Base-by-base conservation (phyloP, 2,113 vertebrate genomes). In the Agelaius phoeniceus region DNA sequence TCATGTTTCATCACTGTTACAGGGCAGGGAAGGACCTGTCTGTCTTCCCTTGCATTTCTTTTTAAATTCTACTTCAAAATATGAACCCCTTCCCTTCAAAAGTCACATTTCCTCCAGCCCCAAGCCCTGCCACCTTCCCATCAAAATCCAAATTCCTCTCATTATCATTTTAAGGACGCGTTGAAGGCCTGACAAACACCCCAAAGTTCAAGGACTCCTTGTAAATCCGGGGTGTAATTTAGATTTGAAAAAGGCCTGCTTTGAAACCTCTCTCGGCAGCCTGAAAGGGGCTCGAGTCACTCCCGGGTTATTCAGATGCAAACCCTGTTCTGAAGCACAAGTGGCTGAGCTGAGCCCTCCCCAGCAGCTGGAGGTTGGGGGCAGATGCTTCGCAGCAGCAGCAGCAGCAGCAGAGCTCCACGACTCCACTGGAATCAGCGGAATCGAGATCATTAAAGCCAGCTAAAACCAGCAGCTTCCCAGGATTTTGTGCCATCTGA, bases 311-410 rank as follows among this genome's bases (percentile, higher is more conserved):
- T 86, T 97, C 83, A 94, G 62, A 92, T 95, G 90, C 94, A 90
- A 94, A 81, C 65, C 2, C 48, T 48, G 80, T 35, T 93, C 61
- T 58, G 89, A 37, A 84, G 41, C 79, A 63, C 58, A 10, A 95
- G 91, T 31, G 89, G 81, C 90, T 84, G 93, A 92, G 89, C 91
- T 69, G 93, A 96, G 87, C 95, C 93, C 77, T 75, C 89, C 87
- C 21, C 75, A 44, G 92, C 95, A 96, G 96, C 96, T 96, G 95
- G 51, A 93, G 82, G 43, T 78, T 78, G 71, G 85, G 94, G 92
- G 83, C 92, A 95, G 95, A 92, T 92, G 93, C 85, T 94, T 43
- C 0, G 66, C 86, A 78, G 84, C 67, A 5, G 84, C 66, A 7
- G 81, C 59, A 84, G 84, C 67, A 5, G 84, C 67, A 7, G 81